Evolutionary conservation across 2,797 vertebrate genomes (phyloP), one percentile per base, ranked within the genome.

Genomic region (Cyclura pinguis): DNA sequence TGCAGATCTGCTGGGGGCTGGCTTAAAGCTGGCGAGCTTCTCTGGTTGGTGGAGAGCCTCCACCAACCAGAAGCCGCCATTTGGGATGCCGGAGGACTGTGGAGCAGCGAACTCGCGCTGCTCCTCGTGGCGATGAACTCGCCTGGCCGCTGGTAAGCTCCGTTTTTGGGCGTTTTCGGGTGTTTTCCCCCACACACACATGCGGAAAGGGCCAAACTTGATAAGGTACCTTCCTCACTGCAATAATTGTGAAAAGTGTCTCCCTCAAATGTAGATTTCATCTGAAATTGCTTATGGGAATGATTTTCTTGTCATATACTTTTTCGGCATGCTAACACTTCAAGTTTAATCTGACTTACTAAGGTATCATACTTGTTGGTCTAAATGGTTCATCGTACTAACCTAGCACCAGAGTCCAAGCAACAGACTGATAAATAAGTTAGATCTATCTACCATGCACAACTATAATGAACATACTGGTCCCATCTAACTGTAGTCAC

Each of bases 191-290:
- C n/a, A n/a, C n/a, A n/a, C n/a, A n/a, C n/a, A n/a, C n/a, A n/a
- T n/a, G n/a, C n/a, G n/a, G n/a, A n/a, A n/a, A n/a, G n/a, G n/a
- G n/a, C n/a, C n/a, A n/a, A n/a, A n/a, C 29, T 47, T 67, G 42
- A 69, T 84, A 84, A 84, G 38, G 32, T 14, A 84, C 6, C 14
- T 47, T 42, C 12, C 62, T 50, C 24, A 20, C 14, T 69, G 83
- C 64, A 69, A 69, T 84, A 27, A 84, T 32, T 84, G 38, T 84
- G 42, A 69, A 69, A 85, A 85, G 62, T 67, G 62, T 29, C 67
- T 32, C 62, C 35, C 62, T 47, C 38, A 84, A 84, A 67, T 27
- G 22, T 13, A 16, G 29, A 64, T 22, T 67, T 69, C 32, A 69
- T 52, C 55, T 88, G 32, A 88, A 80, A 80, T 42, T 38, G 24